Conservation (phyloP, 2,113 vertebrate genomes). For the Nymphicus hollandicus region DNA sequence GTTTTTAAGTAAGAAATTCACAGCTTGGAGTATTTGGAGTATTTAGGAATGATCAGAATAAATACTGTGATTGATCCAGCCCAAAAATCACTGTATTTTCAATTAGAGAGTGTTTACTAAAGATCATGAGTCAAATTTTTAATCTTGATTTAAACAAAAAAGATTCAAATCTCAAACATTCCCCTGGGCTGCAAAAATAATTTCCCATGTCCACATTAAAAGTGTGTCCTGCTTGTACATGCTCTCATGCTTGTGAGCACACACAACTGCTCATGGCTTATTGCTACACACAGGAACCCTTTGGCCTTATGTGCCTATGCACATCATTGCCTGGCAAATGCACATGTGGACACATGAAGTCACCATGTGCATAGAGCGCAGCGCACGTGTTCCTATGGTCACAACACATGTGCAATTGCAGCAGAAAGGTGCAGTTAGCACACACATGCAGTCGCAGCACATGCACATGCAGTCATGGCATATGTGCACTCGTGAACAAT, state of each 20-base stretch:
- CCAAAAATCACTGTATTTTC: neutral
- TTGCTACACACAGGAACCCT: rapidly evolving
- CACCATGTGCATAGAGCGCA: rapidly evolving
- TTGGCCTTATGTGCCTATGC: rapidly evolving
- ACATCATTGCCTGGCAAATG: neutral
- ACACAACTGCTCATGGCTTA: rapidly evolving
- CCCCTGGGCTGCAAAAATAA: neutral
- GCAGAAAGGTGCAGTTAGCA: neutral
- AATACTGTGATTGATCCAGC: neutral
- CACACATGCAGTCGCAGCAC: too few species aligned
- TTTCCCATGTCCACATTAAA: neutral
- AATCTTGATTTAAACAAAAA: neutral
- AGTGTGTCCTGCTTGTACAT: neutral
- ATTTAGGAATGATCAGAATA: neutral
- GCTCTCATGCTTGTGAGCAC: rapidly evolving
- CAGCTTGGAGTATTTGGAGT: neutral
- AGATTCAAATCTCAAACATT: neutral
- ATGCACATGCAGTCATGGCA: neutral
- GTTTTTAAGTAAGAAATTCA: neutral
- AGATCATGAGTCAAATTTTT: neutral
- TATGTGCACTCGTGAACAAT: too few species aligned
- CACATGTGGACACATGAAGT: rapidly evolving
- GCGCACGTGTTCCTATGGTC: too few species aligned
- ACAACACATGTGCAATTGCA: neutral
- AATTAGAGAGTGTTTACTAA: neutral